These are phyloP conservation scores for Campylorhamphus procurvoides DNA, from an alignment of 2,113 vertebrate genomes.

Conservation along the genomic window DNA sequence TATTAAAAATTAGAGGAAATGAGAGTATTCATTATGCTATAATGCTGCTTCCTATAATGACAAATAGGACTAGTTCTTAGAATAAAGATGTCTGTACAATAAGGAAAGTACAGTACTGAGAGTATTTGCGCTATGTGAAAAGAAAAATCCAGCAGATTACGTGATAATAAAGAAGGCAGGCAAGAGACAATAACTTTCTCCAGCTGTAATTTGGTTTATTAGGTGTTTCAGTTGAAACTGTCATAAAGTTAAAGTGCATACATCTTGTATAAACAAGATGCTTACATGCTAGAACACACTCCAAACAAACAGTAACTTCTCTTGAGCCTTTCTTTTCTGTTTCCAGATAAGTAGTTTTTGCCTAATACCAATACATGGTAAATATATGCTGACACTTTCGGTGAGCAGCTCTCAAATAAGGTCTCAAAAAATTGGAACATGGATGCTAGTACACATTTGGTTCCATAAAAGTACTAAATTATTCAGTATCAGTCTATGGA, in stretches of 20 bases:
- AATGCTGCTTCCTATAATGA: conserved; percentile 49
- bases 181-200: not conserved
- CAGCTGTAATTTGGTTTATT: not conserved
- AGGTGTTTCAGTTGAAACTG: not conserved
- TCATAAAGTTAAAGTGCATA: not conserved
- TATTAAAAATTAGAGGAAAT: conserved; percentile 64
- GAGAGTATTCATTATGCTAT: conserved; percentile 54
- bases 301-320: not conserved
- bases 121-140: not conserved
- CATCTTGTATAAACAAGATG: not conserved
- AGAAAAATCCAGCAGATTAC: conserved; percentile 25
- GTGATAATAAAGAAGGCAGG: not conserved
- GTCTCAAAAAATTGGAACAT: not conserved
- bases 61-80: conserved; percentile 19
- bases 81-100: conserved; percentile 34
- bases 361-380: not conserved
- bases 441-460: not conserved
- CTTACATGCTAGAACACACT: not conserved
- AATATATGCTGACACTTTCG: not conserved
- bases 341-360: not conserved
- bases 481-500: not conserved
- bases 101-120: not conserved
- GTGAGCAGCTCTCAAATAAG: not conserved
- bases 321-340: not conserved
- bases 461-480: not conserved